Evolutionary conservation across 2,113 vertebrate species (phyloP).

Genomic region (Irena cyanogastra): DNA sequence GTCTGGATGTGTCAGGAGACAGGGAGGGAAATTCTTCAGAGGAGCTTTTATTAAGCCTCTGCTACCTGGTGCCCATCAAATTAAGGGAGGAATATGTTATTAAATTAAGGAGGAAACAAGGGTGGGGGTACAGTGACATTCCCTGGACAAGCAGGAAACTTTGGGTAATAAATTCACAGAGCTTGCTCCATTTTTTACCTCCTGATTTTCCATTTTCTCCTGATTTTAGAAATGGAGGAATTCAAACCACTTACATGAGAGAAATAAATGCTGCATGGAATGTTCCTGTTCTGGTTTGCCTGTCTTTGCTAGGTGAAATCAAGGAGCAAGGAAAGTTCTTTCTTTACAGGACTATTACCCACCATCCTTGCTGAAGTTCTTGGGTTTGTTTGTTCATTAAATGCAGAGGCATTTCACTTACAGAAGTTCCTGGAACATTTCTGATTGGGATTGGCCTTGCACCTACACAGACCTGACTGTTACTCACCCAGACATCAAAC

Average conservation of each 20-base stretch:
- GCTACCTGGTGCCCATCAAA: neutral
- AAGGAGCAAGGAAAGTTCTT: neutral
- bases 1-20: neutral
- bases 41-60: neutral
- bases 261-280: neutral
- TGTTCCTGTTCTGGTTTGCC: neutral
- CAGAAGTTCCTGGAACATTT: neutral
- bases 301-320: neutral
- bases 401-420: neutral
- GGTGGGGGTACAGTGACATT: neutral
- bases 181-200: neutral
- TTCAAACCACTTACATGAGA: neutral
- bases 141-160: neutral
- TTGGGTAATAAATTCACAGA: neutral
- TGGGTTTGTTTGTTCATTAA: neutral
- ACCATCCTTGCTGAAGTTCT: neutral
- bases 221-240: neutral
- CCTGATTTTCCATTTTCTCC: neutral
- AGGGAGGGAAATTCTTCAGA: neutral
- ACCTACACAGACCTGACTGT: neutral
- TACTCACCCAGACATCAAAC: neutral
- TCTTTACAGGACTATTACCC: neutral
- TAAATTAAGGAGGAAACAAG: neutral
- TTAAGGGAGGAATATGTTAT: no score
- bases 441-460: neutral